Evolutionary conservation across 2,888 invertebrate genomes (phyloP).

Genomic region (Hemistola chrysoprasaria): DNA sequence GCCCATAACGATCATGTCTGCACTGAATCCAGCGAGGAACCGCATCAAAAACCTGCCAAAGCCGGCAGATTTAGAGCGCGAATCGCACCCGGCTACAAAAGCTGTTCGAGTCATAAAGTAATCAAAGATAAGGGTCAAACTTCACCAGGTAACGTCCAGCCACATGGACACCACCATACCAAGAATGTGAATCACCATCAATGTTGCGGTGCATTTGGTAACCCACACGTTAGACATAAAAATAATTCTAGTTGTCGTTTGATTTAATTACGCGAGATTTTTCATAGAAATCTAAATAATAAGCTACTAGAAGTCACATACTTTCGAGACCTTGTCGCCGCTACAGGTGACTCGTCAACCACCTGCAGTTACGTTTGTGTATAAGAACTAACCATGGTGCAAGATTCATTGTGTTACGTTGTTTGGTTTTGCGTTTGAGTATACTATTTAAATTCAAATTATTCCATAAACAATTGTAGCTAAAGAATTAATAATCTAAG

Average conservation of each 20-base stretch:
- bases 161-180: slow-evolving; percentile 69
- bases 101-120: slow-evolving; percentile 45
- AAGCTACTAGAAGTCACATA: no score
- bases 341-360: no score
- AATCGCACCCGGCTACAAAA: slow-evolving; percentile 67
- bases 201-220: slow-evolving; percentile 76
- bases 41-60: slow-evolving; percentile 56
- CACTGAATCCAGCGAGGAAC: slow-evolving; percentile 45
- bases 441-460: no score
- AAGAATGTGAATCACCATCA: slow-evolving; percentile 76
- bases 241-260: slow-evolving; percentile 65
- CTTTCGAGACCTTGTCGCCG: no score
- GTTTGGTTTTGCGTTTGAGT: no score
- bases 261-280: slow-evolving; percentile 47
- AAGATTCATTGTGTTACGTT: no score
- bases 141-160: slow-evolving; percentile 48
- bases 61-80: slow-evolving; percentile 64
- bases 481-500: no score
- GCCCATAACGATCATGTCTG: slow-evolving; percentile 57
- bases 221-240: slow-evolving; percentile 75
- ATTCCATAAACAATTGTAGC: no score
- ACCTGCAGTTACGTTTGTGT: no score
- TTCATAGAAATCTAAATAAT: no score
- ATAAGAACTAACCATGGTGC: no score
- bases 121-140: slow-evolving; percentile 40